Evolutionary conservation across 2,888 invertebrate species (phyloP).

Genomic region (Caenorhabditis sp.): DNA sequence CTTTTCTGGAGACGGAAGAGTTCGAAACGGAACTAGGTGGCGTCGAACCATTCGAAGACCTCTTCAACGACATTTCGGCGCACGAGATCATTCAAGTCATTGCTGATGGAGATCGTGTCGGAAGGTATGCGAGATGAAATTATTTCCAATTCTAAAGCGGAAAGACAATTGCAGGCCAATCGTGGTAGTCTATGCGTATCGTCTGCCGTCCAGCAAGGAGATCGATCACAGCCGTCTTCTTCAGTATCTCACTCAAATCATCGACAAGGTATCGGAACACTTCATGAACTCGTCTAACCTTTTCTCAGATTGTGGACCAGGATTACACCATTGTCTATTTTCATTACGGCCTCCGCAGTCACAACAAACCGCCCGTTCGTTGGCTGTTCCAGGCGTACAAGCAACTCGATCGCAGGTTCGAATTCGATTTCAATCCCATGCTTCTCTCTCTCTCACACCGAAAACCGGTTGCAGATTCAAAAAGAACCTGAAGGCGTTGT

Average conservation of each 20-base stretch:
- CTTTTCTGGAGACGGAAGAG: slow-evolving; percentile 68
- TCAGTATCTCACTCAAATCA: slow-evolving; percentile 81
- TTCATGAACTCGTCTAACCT: not conserved
- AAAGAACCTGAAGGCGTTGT: slow-evolving; percentile 97
- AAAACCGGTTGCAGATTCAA: slow-evolving; percentile 84
- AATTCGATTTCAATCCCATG: slow-evolving; percentile 20
- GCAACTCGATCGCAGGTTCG: slow-evolving; percentile 92
- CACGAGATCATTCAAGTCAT: slow-evolving; percentile 89
- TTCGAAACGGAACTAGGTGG: slow-evolving; percentile 65
- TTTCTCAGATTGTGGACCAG: slow-evolving; percentile 90
- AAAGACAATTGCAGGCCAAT: slow-evolving; percentile 87
- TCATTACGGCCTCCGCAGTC: slow-evolving; percentile 94
- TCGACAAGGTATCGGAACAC: slow-evolving; percentile 61
- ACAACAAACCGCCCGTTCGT: slow-evolving; percentile 94
- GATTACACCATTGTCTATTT: slow-evolving; percentile 98
- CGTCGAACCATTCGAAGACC: slow-evolving; percentile 68
- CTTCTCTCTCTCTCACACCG: too few relatives aligned
- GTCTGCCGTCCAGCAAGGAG: slow-evolving; percentile 87
- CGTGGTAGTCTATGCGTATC: slow-evolving; percentile 95
- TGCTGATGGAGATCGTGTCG: slow-evolving; percentile 80
- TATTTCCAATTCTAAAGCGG: not conserved
- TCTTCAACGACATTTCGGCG: slow-evolving; percentile 84
- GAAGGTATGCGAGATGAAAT: slow-evolving; percentile 65
- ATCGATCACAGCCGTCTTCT: slow-evolving; percentile 86
- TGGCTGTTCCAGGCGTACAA: slow-evolving; percentile 98